phyloP scores from a whole-genome alignment of 2,113 vertebrate genomes.

The Tenrec ecaudatus region DNA sequence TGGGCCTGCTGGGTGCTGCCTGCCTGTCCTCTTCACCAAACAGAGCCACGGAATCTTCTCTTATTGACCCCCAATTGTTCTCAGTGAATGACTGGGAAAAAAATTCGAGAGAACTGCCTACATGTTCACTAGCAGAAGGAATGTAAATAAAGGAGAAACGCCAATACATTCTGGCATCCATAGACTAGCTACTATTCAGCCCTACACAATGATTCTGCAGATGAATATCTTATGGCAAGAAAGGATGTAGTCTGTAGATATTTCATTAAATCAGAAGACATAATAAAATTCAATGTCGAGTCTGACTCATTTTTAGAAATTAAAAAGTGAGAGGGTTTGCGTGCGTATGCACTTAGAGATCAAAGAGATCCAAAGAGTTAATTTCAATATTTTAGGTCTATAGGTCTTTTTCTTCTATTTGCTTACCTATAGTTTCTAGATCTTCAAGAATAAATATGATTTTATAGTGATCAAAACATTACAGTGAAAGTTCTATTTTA shows the following conservation, averaged over 20 bases:
- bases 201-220: not conserved
- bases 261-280: slow-evolving; percentile 1
- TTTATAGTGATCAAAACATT: slow-evolving; percentile 20
- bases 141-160: not conserved
- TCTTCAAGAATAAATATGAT: slow-evolving; percentile 31
- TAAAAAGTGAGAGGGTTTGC: not conserved
- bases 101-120: not conserved
- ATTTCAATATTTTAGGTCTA: not conserved
- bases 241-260: not conserved
- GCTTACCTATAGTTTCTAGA: slow-evolving; percentile 9
- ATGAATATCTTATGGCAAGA: not conserved
- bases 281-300: slow-evolving; percentile 13
- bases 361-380: not conserved
- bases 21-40: not conserved
- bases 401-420: slow-evolving; percentile 1
- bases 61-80: not conserved
- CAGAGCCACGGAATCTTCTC: not conserved
- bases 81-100: not conserved
- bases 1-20: not conserved
- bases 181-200: not conserved
- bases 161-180: not conserved
- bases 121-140: not conserved
- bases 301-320: not conserved
- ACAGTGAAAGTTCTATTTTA: not conserved
- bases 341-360: not conserved